Conservation (phyloP, 2,888 invertebrate genomes). For the Coelinius sp. region DNA sequence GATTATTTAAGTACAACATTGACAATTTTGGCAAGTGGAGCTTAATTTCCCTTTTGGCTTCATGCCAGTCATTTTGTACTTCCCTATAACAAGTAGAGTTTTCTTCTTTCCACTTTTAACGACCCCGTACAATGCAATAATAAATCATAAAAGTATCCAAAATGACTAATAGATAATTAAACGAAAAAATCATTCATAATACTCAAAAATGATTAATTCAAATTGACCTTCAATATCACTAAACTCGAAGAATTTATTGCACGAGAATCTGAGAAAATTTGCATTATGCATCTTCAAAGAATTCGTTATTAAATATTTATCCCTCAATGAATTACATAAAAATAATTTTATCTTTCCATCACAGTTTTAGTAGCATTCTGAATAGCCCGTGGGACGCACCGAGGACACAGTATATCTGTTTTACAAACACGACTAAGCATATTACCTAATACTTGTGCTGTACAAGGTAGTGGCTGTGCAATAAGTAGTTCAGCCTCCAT, state of each 20-base stretch:
- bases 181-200: background rate
- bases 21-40: no score
- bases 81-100: background rate
- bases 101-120: background rate
- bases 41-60: no score
- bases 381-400: conserved; percentile 63
- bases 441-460: conserved; percentile 63
- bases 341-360: conserved; percentile 43
- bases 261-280: background rate
- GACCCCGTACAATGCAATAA: background rate
- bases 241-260: conserved; percentile 5
- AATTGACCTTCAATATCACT: background rate
- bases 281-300: background rate
- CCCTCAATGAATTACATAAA: background rate
- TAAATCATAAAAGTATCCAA: background rate
- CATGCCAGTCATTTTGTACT: no score
- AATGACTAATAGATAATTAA: background rate
- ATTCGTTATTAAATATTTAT: background rate
- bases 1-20: no score
- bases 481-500: conserved; percentile 67
- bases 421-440: conserved; percentile 56
- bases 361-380: conserved; percentile 56
- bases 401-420: conserved; percentile 65
- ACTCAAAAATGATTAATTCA: background rate
- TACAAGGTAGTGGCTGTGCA: conserved; percentile 62